phyloP scores from a whole-genome alignment of 2,888 invertebrate species.

The Lasioglossum oenotherae region DNA sequence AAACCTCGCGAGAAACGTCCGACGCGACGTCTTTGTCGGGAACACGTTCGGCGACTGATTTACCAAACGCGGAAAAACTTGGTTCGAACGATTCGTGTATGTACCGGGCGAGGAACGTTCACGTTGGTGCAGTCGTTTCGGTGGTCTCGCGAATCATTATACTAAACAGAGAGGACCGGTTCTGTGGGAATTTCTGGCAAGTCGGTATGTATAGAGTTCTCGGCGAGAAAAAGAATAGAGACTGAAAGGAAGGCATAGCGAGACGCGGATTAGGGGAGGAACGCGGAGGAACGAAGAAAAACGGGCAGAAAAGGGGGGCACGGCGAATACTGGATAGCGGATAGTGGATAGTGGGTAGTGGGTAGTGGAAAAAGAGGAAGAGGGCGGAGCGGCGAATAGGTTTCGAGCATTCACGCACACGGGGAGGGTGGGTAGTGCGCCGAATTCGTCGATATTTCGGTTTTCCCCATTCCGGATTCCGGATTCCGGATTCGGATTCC shows the following conservation, averaged over 20 bases:
- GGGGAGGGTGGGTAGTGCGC: constrained; percentile 63
- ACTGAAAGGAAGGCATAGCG: background rate
- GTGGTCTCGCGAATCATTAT: background rate
- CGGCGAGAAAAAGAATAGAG: background rate
- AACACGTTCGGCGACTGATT: constrained; percentile 27
- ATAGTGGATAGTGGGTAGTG: background rate
- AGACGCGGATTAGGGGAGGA: constrained; percentile 2
- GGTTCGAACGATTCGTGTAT: background rate
- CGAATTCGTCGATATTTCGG: constrained; percentile 77
- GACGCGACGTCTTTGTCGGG: constrained; percentile 28
- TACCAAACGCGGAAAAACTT: constrained; percentile 2
- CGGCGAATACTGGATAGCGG: constrained; percentile 12
- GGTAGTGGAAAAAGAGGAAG: constrained; percentile 14
- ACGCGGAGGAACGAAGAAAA: constrained; percentile 15
- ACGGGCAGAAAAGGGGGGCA: background rate
- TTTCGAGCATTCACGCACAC: constrained; percentile 70
- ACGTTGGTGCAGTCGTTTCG: background rate
- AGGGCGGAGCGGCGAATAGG: constrained; percentile 52
- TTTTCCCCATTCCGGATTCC: constrained; percentile 67
- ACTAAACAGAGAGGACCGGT: background rate
- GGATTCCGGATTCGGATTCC: constrained; percentile 37
- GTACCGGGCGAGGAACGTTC: background rate
- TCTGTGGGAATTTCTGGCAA: background rate
- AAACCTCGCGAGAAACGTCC: constrained; percentile 26
- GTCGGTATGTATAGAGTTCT: background rate